These are phyloP conservation scores for Charanyca ferruginea DNA, from an alignment of 2,888 invertebrate species.

Conservation along the genomic window DNA sequence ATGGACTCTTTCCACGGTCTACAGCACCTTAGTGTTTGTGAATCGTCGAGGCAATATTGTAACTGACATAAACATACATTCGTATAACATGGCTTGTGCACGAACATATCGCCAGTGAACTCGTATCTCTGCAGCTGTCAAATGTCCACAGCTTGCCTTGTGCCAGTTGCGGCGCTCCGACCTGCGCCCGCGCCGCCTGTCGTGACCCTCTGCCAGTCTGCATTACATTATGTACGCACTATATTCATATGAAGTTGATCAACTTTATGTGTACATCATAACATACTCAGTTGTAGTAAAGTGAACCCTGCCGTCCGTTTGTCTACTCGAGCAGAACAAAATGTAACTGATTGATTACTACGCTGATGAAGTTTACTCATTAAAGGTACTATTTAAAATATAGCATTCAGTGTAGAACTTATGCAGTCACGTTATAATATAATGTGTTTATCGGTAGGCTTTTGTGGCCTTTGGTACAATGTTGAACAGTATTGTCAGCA, in stretches of 20 bases:
- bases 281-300: too few species aligned
- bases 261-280: background rate
- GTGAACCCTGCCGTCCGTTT: background rate
- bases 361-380: too few species aligned
- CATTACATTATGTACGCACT: background rate
- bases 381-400: too few species aligned
- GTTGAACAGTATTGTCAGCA: too few species aligned
- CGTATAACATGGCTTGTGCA: background rate
- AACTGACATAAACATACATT: background rate
- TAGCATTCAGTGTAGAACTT: too few species aligned
- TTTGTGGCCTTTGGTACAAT: too few species aligned
- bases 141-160: slow-evolving; percentile 72
- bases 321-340: background rate
- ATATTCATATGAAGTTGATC: background rate
- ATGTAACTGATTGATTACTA: background rate
- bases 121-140: slow-evolving; percentile 33
- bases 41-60: background rate
- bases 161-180: slow-evolving; percentile 53
- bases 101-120: background rate
- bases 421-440: too few species aligned
- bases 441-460: too few species aligned
- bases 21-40: too few species aligned
- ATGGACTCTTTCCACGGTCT: too few species aligned
- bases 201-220: slow-evolving; percentile 11
- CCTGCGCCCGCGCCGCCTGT: background rate